A percentile compares a stretch with the other conserved stretches of the same genome.
Conservation (phyloP, 1,140 invertebrate genomes). For the Amyelois transitella region DNA sequence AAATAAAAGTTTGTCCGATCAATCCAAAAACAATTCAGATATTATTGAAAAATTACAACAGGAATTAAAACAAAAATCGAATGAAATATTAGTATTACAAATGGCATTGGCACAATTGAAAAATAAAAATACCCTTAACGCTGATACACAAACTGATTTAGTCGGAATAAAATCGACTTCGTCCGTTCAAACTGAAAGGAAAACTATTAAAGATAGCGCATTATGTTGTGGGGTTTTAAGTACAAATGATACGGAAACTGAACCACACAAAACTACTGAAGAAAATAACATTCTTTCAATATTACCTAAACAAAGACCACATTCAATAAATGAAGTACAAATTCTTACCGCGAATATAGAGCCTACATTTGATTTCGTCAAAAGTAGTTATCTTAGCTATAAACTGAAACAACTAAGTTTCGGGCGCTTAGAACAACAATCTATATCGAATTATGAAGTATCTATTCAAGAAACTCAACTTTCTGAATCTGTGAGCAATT, state of each 20-base stretch:
- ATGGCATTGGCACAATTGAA: slow-evolving; percentile 25
- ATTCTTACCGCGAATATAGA: slow-evolving; percentile 37
- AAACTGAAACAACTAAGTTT: slow-evolving; percentile 41
- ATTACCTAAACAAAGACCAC: slow-evolving; percentile 14
- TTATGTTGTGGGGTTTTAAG: neutral
- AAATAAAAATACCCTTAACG: slow-evolving; percentile 18
- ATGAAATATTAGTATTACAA: slow-evolving; percentile 31
- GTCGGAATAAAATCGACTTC: neutral
- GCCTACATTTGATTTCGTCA: slow-evolving; percentile 30
- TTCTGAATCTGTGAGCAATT: neutral
- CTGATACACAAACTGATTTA: slow-evolving; percentile 5
- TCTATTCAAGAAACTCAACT: neutral
- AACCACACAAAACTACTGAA: neutral
- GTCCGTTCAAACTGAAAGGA: neutral
- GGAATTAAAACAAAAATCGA: slow-evolving; percentile 29
- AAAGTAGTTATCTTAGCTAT: slow-evolving; percentile 41
- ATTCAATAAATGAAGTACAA: slow-evolving; percentile 40
- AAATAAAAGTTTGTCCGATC: slow-evolving; percentile 14
- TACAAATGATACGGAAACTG: neutral
- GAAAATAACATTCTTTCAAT: slow-evolving; percentile 13
- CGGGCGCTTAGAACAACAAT: slow-evolving; percentile 42
- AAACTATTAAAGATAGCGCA: neutral
- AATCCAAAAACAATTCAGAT: slow-evolving; percentile 19
- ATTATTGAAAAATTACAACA: slow-evolving; percentile 24
- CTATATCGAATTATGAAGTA: slow-evolving; percentile 25